Percentiles rank a stretch among this genome's conserved stretches.
phyloP scores from a whole-genome alignment of 1,140 invertebrate species.

The Drosophila mauritiana region DNA sequence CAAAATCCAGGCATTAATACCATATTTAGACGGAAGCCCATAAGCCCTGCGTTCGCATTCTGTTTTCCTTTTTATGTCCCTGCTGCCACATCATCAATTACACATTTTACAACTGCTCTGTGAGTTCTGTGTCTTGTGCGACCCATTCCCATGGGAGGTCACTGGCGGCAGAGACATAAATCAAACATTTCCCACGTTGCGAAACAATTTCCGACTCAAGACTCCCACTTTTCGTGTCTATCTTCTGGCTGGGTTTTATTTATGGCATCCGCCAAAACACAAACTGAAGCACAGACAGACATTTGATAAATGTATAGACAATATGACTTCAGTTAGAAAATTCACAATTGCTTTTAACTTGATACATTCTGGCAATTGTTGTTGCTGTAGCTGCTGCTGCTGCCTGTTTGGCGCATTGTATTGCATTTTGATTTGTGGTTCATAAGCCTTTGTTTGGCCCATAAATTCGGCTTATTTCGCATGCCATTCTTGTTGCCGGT shows the following conservation, averaged over 20 bases:
- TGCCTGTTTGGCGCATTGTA: conserved; percentile 58
- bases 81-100: conserved; percentile 80
- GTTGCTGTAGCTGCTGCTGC: conserved; percentile 34
- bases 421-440: conserved; percentile 80
- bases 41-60: conserved; percentile 8
- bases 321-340: conserved; percentile 80
- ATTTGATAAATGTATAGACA: conserved; percentile 77
- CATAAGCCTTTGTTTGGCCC: conserved; percentile 71
- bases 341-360: conserved; percentile 80
- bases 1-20: conserved; percentile 65
- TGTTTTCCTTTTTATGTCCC: conserved; percentile 63
- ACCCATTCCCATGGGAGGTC: conserved; percentile 24
- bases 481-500: conserved; percentile 24
- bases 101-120: conserved; percentile 78
- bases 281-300: conserved; percentile 54
- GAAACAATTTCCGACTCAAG: conserved; percentile 81
- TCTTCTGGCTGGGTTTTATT: conserved; percentile 79
- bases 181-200: conserved; percentile 82
- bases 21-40: conserved; percentile 32
- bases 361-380: conserved; percentile 68
- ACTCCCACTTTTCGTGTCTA: conserved; percentile 54
- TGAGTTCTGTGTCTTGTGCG: conserved; percentile 18
- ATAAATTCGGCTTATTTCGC: conserved; percentile 76
- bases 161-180: conserved; percentile 76
- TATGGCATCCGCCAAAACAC: conserved; percentile 77